Percentiles rank a stretch among this genome's conserved stretches.
Evolutionary conservation across 2,888 invertebrate genomes (phyloP).

Genomic region (Pandemis cinnamomeana): DNA sequence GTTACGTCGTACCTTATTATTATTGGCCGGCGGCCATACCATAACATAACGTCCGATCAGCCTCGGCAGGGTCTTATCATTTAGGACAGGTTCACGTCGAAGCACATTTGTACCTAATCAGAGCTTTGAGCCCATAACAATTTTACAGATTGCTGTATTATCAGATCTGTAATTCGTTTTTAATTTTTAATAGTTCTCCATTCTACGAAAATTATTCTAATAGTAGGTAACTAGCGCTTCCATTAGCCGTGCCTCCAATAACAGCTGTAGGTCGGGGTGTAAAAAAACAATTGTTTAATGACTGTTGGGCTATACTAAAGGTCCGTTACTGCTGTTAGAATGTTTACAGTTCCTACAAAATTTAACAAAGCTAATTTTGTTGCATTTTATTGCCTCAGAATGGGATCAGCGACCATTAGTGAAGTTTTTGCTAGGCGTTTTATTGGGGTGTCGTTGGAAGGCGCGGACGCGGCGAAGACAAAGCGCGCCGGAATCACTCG

Average conservation of each 20-base stretch:
- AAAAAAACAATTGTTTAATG: conserved; percentile 71
- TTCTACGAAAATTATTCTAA: conserved; percentile 16
- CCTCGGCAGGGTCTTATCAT: no score
- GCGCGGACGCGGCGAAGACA: conserved; percentile 74
- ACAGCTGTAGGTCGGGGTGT: conserved; percentile 61
- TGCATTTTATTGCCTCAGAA: conserved; percentile 82
- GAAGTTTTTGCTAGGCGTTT: conserved; percentile 82
- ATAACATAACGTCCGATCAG: no score
- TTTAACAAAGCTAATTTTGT: conserved; percentile 83
- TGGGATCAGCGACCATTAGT: conserved; percentile 81
- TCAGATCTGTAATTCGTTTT: background rate
- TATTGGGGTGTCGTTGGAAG: conserved; percentile 83
- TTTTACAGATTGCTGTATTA: conserved; percentile 1
- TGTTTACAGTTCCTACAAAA: conserved; percentile 67
- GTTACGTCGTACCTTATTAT: no score
- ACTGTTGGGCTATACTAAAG: conserved; percentile 56
- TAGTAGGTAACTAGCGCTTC: background rate
- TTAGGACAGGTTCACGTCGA: no score
- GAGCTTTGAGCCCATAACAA: background rate
- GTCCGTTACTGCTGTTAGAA: conserved; percentile 63
- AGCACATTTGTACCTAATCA: no score
- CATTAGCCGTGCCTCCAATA: conserved; percentile 45
- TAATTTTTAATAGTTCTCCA: conserved; percentile 3
- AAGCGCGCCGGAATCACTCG: conserved; percentile 77
- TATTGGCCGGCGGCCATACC: no score